Conservation (phyloP, 1,140 invertebrate species). For the Sitophilus oryzae region DNA sequence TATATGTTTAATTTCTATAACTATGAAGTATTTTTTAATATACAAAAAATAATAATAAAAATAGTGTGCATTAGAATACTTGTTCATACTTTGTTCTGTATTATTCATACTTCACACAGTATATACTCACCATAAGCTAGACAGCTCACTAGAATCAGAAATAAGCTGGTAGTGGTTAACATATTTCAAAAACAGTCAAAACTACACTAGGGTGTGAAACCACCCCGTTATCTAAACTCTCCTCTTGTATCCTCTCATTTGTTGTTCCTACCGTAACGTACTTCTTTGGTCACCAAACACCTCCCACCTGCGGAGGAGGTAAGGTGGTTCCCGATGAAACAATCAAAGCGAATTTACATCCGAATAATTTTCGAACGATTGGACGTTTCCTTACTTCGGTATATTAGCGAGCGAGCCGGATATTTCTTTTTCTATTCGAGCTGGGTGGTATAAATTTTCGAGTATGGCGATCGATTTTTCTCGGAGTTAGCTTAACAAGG, state of each 20-base stretch:
- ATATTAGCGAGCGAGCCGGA: background rate
- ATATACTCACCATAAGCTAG: conserved; percentile 4
- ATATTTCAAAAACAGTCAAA: background rate
- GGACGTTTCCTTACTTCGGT: background rate
- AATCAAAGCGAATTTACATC: background rate
- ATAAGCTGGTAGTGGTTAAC: background rate
- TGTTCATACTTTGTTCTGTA: background rate
- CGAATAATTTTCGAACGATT: too few species aligned
- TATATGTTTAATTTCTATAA: background rate
- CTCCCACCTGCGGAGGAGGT: background rate
- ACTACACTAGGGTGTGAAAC: background rate
- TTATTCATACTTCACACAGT: background rate
- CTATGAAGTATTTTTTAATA: background rate
- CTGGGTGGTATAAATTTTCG: background rate
- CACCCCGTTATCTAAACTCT: conserved; percentile 8
- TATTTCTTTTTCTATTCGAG: background rate
- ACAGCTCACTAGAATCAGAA: conserved; percentile 4
- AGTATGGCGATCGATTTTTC: conserved; percentile 15
- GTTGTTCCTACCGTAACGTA: background rate
- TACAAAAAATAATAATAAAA: background rate
- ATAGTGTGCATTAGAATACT: background rate
- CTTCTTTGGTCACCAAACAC: background rate
- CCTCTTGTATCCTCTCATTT: conserved; percentile 20
- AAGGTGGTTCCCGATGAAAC: background rate
- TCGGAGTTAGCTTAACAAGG: background rate